These are phyloP conservation scores for Aethes cnicana DNA, from an alignment of 2,888 invertebrate species.

Conservation along the genomic window DNA sequence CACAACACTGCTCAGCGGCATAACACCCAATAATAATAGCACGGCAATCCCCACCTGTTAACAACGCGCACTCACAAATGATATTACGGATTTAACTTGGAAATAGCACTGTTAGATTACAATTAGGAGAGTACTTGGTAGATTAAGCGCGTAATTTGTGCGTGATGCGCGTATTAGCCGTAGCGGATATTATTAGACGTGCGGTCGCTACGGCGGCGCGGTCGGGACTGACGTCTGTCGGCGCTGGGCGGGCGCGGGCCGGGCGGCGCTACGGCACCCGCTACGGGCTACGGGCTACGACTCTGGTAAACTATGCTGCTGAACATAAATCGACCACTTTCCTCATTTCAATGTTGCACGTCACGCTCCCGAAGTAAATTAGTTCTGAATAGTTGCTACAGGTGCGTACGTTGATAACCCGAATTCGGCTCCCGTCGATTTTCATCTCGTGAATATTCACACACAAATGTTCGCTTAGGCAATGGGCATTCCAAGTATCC, in stretches of 20 bases:
- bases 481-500: too few species aligned
- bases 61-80: conserved; percentile 15
- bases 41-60: conserved; percentile 24
- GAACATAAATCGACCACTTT: too few species aligned
- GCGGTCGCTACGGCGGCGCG: conserved; percentile 45
- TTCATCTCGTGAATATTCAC: conserved; percentile 24
- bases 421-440: conserved; percentile 15
- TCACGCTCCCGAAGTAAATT: not conserved
- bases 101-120: conserved; percentile 10
- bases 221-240: conserved; percentile 69
- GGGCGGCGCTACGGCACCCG: conserved; percentile 40
- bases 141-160: conserved; percentile 15
- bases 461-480: too few species aligned
- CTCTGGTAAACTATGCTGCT: conserved; percentile 14
- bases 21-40: conserved; percentile 20
- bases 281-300: conserved; percentile 37
- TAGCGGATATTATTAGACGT: conserved; percentile 50
- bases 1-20: conserved; percentile 23
- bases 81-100: conserved; percentile 8
- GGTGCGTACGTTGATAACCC: not conserved
- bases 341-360: too few species aligned
- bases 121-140: conserved; percentile 17
- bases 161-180: conserved; percentile 38
- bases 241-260: conserved; percentile 49
- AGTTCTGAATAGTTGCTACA: not conserved